Percentiles rank a stretch among this genome's conserved stretches.
Conservation (phyloP, 2,888 invertebrate species). For the Scrobipalpa costella region DNA sequence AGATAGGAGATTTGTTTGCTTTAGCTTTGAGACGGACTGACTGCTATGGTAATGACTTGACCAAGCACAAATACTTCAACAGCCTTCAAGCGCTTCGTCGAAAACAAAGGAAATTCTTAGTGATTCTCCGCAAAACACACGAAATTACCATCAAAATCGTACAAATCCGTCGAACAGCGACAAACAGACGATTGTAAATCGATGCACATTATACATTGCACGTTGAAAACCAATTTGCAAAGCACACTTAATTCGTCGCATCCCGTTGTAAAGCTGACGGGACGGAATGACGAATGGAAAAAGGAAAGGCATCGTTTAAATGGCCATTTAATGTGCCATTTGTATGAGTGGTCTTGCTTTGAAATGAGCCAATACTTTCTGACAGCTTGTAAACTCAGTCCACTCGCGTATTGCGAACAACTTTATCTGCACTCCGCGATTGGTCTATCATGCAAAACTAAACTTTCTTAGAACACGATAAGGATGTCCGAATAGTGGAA, state of each 20-base stretch:
- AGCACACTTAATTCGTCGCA: conserved; percentile 62
- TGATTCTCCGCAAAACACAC: neutral
- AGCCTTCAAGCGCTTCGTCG: conserved; percentile 2
- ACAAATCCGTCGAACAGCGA: conserved; percentile 32
- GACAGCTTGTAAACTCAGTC: conserved; percentile 55
- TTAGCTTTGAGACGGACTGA: neutral
- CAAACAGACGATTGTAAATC: conserved; percentile 47
- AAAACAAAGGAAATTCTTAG: conserved; percentile 5
- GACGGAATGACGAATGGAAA: conserved; percentile 72
- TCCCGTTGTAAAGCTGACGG: conserved; percentile 67
- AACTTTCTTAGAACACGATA: neutral
- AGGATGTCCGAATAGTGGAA: neutral
- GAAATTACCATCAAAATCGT: conserved; percentile 20
- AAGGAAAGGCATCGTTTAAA: conserved; percentile 70
- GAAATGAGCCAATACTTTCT: conserved; percentile 65
- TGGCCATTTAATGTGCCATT: conserved; percentile 62
- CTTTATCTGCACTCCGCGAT: conserved; percentile 32
- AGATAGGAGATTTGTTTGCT: neutral
- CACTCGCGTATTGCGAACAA: conserved; percentile 55
- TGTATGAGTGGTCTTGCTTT: conserved; percentile 62
- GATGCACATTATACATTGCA: conserved; percentile 49
- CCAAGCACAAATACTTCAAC: neutral
- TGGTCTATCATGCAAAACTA: neutral
- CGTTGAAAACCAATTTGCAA: conserved; percentile 65
- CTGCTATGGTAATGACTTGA: neutral